These are phyloP conservation scores for Parazoanthus darwini DNA, from an alignment of 92 coral and sea anemone species.

Conservation along the genomic window DNA sequence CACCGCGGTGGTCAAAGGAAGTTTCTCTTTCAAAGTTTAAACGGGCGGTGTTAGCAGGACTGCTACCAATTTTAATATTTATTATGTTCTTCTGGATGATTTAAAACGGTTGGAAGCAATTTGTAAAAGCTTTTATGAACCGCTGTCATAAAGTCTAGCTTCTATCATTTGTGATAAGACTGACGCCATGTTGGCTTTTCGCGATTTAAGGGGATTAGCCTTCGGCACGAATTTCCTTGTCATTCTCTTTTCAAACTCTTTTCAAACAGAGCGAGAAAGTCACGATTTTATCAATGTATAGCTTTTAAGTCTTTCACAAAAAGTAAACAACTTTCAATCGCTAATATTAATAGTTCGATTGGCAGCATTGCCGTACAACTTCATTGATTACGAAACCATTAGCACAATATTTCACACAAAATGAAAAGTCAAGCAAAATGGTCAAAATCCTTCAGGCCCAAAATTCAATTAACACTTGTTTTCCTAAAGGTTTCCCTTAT, in stretches of 20 bases:
- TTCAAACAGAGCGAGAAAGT: conserved; percentile 38
- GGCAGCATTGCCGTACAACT: neutral
- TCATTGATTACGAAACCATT: conserved; percentile 27
- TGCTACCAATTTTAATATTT: neutral
- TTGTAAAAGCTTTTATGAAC: conserved; percentile 3
- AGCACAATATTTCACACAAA: conserved; percentile 10
- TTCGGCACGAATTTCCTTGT: conserved; percentile 12
- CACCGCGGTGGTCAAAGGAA: neutral
- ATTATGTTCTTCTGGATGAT: neutral
- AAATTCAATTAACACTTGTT: conserved; percentile 28
- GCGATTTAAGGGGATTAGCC: conserved; percentile 19
- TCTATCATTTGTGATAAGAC: neutral
- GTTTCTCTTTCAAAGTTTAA: neutral
- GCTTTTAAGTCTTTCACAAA: conserved; percentile 34
- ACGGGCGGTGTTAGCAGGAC: neutral
- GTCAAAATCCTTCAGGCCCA: conserved; percentile 31
- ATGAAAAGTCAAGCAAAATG: conserved; percentile 23
- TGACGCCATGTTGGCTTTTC: conserved; percentile 31
- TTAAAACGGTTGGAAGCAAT: neutral
- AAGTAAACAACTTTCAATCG: conserved; percentile 35
- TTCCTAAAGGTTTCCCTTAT: conserved; percentile 36
- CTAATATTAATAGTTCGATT: conserved; percentile 12
- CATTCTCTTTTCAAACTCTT: conserved; percentile 26
- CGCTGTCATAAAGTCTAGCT: conserved; percentile 2
- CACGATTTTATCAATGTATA: conserved; percentile 24